A percentile compares a stretch with the other conserved stretches of the same genome.
Evolutionary conservation across 1,140 invertebrate genomes (phyloP).

Genomic region (Aphaenogaster rudis): DNA sequence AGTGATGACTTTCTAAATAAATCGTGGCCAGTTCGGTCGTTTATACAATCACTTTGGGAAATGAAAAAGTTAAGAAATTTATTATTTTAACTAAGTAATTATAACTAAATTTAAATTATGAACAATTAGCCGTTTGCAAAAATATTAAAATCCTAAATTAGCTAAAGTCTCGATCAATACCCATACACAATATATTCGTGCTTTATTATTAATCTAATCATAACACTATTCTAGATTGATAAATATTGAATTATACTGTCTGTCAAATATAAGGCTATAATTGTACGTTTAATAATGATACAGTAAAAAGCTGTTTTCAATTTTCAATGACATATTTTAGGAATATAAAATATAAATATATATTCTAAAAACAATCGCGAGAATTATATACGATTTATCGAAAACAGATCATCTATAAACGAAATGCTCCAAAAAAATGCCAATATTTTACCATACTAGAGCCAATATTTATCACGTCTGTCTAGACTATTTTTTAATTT

Average conservation of each 20-base stretch:
- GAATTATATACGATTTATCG: neutral
- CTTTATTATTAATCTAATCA: slow-evolving; percentile 2
- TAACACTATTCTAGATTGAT: neutral
- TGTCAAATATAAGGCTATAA: neutral
- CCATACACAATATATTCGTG: neutral
- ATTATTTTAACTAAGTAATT: neutral
- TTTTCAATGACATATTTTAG: neutral
- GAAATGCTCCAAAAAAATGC: neutral
- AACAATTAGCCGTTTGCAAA: neutral
- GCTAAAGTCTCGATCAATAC: neutral
- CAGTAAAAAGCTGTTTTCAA: neutral
- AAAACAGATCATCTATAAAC: neutral
- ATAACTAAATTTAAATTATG: slow-evolving; percentile 1
- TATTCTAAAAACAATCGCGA: neutral
- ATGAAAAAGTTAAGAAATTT: neutral
- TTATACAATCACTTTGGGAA: no score
- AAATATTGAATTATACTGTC: neutral
- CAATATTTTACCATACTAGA: neutral
- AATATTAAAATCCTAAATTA: neutral
- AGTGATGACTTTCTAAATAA: no score
- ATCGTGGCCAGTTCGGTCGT: no score
- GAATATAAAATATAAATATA: neutral
- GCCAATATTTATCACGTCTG: neutral
- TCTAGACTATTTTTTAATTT: neutral
- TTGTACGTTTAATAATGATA: neutral